Evolutionary conservation across 2,113 vertebrate species (phyloP).

Genomic region (Catagonus wagneri): DNA sequence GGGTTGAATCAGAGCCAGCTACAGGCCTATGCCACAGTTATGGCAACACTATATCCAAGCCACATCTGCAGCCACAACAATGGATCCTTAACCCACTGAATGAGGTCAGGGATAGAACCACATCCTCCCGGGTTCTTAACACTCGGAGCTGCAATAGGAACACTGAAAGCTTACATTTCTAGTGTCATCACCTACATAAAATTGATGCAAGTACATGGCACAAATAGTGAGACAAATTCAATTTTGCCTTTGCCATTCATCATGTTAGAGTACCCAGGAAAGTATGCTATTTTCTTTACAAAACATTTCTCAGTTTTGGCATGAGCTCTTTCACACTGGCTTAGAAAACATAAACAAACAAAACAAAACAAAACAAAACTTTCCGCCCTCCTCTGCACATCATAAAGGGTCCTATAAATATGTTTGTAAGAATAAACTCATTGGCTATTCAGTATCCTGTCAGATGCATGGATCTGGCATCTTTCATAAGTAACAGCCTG

Average conservation of each 20-base stretch:
- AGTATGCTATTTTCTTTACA: not conserved
- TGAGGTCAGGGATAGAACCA: too few relatives aligned
- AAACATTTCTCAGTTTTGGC: slow-evolving; percentile 54
- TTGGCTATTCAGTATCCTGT: slow-evolving; percentile 78
- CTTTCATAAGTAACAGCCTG: slow-evolving; percentile 81
- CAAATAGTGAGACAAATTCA: slow-evolving; percentile 21
- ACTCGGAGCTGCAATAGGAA: not conserved
- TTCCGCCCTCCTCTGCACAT: not conserved
- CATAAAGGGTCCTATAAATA: slow-evolving; percentile 76
- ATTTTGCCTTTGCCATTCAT: slow-evolving; percentile 13
- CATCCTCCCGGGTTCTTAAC: too few relatives aligned
- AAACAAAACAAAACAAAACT: too few relatives aligned
- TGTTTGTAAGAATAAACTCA: slow-evolving; percentile 61
- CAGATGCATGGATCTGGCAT: slow-evolving; percentile 69
- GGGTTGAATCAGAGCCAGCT: too few relatives aligned
- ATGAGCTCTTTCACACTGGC: not conserved
- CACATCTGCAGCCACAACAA: too few relatives aligned
- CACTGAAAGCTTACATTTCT: not conserved
- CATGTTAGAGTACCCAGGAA: not conserved
- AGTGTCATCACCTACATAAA: not conserved
- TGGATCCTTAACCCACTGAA: too few relatives aligned
- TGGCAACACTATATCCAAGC: too few relatives aligned
- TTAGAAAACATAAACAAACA: slow-evolving; percentile 50
- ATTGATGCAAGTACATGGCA: not conserved
- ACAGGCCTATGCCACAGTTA: too few relatives aligned